These are phyloP conservation scores for Leptinotarsa defecta DNA, from an alignment of 1,140 invertebrate genomes.

Conservation along the genomic window DNA sequence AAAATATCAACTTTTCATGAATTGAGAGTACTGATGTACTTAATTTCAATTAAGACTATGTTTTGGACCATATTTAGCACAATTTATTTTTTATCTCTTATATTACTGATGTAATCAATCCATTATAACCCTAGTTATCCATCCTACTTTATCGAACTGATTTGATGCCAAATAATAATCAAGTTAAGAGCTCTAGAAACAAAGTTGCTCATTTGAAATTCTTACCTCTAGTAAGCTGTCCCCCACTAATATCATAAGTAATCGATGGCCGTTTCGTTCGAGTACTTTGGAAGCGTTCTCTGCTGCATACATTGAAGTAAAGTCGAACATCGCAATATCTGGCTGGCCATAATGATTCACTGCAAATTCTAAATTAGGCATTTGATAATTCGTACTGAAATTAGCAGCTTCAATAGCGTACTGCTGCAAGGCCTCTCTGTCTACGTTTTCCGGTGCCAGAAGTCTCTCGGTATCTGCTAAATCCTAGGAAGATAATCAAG, in stretches of 20 bases:
- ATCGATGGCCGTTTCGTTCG: slow-evolving; percentile 74
- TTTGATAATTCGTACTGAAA: slow-evolving; percentile 91
- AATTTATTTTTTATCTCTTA: too few relatives aligned
- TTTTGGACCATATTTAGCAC: too few relatives aligned
- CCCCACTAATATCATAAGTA: slow-evolving; percentile 90
- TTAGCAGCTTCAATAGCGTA: slow-evolving; percentile 96
- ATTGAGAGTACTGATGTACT: too few relatives aligned
- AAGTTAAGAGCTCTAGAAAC: background rate
- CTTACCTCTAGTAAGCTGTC: slow-evolving; percentile 91
- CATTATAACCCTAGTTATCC: too few relatives aligned
- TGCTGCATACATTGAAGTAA: slow-evolving; percentile 98
- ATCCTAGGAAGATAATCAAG: slow-evolving; percentile 66
- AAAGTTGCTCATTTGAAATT: background rate
- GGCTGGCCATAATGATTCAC: slow-evolving; percentile 97
- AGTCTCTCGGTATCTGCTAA: slow-evolving; percentile 86
- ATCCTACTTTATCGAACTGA: too few relatives aligned
- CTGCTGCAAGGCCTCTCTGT: slow-evolving; percentile 83
- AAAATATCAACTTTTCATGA: too few relatives aligned
- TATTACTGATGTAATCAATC: too few relatives aligned
- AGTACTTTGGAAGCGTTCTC: slow-evolving; percentile 89
- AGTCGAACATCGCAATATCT: slow-evolving; percentile 99
- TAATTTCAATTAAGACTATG: too few relatives aligned
- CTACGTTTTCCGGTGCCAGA: slow-evolving; percentile 86
- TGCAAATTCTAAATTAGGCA: slow-evolving; percentile 91
- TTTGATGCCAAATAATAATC: background rate